Percentiles rank a stretch among this genome's conserved stretches.
phyloP scores from a whole-genome alignment of 2,888 invertebrate genomes.

The Lasioglossum figueresi region DNA sequence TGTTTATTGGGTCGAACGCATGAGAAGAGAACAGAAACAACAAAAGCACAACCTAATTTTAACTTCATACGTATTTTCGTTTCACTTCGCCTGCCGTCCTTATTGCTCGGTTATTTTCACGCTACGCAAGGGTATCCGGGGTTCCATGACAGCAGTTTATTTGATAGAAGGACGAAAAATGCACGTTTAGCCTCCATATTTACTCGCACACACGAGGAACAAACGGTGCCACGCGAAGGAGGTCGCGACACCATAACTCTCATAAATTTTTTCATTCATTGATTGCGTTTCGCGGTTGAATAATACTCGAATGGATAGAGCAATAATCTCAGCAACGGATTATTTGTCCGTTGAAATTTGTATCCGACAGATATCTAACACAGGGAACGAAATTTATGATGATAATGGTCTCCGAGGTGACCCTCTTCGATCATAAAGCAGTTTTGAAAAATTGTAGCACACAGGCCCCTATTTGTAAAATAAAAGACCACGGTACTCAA shows the following conservation, averaged over 20 bases:
- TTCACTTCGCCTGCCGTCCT: slow-evolving; percentile 7
- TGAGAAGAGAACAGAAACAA: not conserved
- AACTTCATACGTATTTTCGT: slow-evolving; percentile 9
- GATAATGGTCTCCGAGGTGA: not conserved
- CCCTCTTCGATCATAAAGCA: not conserved
- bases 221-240: slow-evolving; percentile 54
- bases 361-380: not conserved
- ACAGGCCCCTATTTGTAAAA: not conserved
- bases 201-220: slow-evolving; percentile 14
- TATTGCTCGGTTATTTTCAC: slow-evolving; percentile 1
- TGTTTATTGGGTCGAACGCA: not conserved
- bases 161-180: slow-evolving; percentile 64
- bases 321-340: not conserved
- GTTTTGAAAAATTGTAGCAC: not conserved
- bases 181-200: slow-evolving; percentile 11
- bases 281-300: slow-evolving; percentile 26
- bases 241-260: slow-evolving; percentile 60
- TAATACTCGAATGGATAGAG: not conserved
- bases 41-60: slow-evolving; percentile 10
- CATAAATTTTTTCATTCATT: slow-evolving; percentile 43
- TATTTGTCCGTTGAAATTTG: not conserved
- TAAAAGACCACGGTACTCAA: not conserved
- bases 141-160: slow-evolving; percentile 70
- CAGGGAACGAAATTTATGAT: not conserved
- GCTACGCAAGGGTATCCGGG: slow-evolving; percentile 65